These are phyloP conservation scores for Hippocampus kuda DNA, from an alignment of 2,797 vertebrate genomes.

Conservation along the genomic window DNA sequence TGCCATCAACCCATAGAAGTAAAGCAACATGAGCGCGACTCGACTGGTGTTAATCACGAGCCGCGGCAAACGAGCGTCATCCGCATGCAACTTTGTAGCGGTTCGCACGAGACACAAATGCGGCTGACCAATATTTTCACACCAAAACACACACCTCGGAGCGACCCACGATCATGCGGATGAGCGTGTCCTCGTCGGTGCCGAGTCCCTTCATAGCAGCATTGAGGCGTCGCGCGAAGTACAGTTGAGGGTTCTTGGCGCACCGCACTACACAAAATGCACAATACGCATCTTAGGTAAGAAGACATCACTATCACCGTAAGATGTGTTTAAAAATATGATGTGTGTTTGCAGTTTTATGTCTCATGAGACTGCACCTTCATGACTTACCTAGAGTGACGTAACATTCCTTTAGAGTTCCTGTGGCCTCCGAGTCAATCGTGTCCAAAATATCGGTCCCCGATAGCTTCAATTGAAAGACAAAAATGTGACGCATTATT, in stretches of 20 bases:
- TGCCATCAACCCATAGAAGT: neutral
- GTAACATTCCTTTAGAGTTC: conserved; percentile 72
- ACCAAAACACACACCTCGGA: conserved; percentile 60
- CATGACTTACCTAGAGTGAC: conserved; percentile 60
- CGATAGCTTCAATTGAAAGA: conserved; percentile 54
- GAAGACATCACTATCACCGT: neutral
- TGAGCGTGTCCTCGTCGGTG: conserved; percentile 70
- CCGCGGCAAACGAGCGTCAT: neutral
- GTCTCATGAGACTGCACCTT: neutral
- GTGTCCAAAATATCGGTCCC: conserved; percentile 71
- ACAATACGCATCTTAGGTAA: conserved; percentile 11
- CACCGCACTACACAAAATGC: conserved; percentile 61
- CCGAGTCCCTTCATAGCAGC: conserved; percentile 68
- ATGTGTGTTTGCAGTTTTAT: too few species aligned
- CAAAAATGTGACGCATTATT: neutral
- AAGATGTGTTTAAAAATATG: neutral
- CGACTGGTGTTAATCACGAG: too few species aligned
- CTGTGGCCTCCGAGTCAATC: conserved; percentile 64
- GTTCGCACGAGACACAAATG: too few species aligned
- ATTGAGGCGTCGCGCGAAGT: conserved; percentile 70
- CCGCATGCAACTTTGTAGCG: too few species aligned
- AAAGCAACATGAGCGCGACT: too few species aligned
- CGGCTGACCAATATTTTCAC: neutral
- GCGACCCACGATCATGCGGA: conserved; percentile 66
- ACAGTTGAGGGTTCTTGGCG: conserved; percentile 74